phyloP scores from a whole-genome alignment of 2,888 invertebrate species.

The Ganaspis brasiliensis region DNA sequence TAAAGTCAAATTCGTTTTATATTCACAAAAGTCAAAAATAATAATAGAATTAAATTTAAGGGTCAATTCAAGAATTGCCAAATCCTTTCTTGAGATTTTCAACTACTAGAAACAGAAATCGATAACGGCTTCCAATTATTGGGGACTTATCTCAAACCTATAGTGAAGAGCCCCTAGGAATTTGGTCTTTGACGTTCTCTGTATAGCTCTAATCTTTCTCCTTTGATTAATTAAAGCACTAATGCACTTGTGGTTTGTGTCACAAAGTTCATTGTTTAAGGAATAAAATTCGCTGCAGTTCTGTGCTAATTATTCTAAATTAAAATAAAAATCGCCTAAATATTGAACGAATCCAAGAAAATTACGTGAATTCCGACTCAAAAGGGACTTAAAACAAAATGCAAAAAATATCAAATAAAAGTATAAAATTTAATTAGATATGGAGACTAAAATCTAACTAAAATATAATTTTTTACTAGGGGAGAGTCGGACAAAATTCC shows the following conservation, averaged over 20 bases:
- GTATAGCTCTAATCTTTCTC: conserved; percentile 34
- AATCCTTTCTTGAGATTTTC: conserved; percentile 1
- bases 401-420: too few relatives aligned
- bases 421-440: too few relatives aligned
- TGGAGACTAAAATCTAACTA: too few relatives aligned
- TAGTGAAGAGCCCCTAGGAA: conserved; percentile 30
- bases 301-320: too few relatives aligned
- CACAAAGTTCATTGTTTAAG: neutral
- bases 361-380: too few relatives aligned
- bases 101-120: conserved; percentile 18
- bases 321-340: too few relatives aligned
- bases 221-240: conserved; percentile 28
- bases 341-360: too few relatives aligned
- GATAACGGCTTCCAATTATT: conserved; percentile 39
- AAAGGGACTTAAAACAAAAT: too few relatives aligned
- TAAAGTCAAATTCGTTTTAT: too few relatives aligned
- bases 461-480: too few relatives aligned
- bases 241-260: conserved; percentile 19
- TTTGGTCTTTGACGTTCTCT: conserved; percentile 31
- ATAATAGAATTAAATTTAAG: neutral
- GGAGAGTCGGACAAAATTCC: too few relatives aligned
- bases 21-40: too few relatives aligned
- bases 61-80: neutral
- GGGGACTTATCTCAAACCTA: conserved; percentile 8
- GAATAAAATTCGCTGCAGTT: neutral